Evolutionary conservation across 1,140 invertebrate genomes (phyloP).

Genomic region (Heliconius hewitsoni): DNA sequence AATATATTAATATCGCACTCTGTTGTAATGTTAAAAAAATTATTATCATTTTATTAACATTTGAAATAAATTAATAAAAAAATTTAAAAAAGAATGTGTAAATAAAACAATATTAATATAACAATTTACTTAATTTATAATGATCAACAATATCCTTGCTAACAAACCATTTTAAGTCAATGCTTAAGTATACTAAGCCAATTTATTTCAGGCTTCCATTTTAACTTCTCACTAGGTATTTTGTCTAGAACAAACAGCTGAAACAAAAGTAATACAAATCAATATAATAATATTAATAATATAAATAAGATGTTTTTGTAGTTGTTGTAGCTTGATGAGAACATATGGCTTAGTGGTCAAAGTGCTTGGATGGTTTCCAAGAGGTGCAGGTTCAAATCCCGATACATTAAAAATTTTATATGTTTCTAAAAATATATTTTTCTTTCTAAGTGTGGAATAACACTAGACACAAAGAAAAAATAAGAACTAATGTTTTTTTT

Average conservation of each 20-base stretch:
- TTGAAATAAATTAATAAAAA: not conserved
- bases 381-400: too few species aligned
- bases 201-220: slow-evolving; percentile 61
- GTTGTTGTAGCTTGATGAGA: too few species aligned
- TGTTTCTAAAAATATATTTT: too few species aligned
- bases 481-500: too few species aligned
- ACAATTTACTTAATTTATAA: slow-evolving; percentile 42
- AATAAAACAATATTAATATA: slow-evolving; percentile 23
- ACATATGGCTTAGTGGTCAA: too few species aligned
- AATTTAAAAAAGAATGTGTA: not conserved
- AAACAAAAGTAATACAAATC: slow-evolving; percentile 42
- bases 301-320: too few species aligned
- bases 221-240: slow-evolving; percentile 61
- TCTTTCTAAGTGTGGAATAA: not conserved
- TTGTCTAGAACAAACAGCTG: slow-evolving; percentile 62
- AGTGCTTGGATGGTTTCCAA: too few species aligned
- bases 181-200: slow-evolving; percentile 73
- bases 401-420: not conserved
- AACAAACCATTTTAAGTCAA: slow-evolving; percentile 36
- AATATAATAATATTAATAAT: not conserved
- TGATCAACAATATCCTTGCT: slow-evolving; percentile 27
- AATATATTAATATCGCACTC: too few species aligned
- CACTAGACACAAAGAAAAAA: not conserved
- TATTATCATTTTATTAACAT: too few species aligned
- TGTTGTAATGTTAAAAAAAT: too few species aligned